These are phyloP conservation scores for Myotis myotis DNA, from an alignment of 2,797 vertebrate genomes.

Conservation along the genomic window DNA sequence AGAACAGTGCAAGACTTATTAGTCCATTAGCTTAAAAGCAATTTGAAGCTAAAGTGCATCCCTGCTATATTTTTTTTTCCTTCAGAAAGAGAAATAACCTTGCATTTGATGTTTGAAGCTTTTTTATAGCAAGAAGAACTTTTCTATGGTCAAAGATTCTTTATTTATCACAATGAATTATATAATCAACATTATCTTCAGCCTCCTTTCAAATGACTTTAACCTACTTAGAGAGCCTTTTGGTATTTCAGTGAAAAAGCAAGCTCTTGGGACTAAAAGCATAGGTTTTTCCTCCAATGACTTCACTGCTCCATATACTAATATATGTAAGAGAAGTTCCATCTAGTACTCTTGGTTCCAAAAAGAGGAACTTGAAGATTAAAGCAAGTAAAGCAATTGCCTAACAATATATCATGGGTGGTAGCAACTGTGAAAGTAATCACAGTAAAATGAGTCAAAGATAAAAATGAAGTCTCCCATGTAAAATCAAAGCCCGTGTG, in stretches of 20 bases:
- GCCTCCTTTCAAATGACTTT: constrained; percentile 53
- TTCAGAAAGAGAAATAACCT: not conserved
- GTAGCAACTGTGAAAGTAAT: not conserved
- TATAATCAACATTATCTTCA: constrained; percentile 45
- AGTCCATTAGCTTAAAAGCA: constrained; percentile 8
- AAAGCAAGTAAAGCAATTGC: constrained; percentile 1
- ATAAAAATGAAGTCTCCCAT: not conserved
- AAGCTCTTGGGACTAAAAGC: not conserved
- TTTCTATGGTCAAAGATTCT: constrained; percentile 29
- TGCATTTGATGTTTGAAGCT: constrained; percentile 48
- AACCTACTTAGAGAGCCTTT: not conserved
- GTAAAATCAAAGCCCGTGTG: not conserved
- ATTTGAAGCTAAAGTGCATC: constrained; percentile 21
- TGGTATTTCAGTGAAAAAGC: constrained; percentile 9
- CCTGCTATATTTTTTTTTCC: not conserved
- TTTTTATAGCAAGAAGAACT: constrained; percentile 36
- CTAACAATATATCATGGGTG: not conserved
- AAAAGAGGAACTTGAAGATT: not conserved
- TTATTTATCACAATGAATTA: constrained; percentile 55
- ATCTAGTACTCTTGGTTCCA: not conserved
- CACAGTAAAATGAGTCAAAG: not conserved
- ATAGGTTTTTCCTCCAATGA: not conserved
- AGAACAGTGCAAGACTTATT: constrained; percentile 46
- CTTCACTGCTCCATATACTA: not conserved
- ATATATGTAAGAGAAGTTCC: not conserved